These are phyloP conservation scores for Eonycteris spelaea DNA, from an alignment of 2,113 vertebrate genomes.

Conservation along the genomic window DNA sequence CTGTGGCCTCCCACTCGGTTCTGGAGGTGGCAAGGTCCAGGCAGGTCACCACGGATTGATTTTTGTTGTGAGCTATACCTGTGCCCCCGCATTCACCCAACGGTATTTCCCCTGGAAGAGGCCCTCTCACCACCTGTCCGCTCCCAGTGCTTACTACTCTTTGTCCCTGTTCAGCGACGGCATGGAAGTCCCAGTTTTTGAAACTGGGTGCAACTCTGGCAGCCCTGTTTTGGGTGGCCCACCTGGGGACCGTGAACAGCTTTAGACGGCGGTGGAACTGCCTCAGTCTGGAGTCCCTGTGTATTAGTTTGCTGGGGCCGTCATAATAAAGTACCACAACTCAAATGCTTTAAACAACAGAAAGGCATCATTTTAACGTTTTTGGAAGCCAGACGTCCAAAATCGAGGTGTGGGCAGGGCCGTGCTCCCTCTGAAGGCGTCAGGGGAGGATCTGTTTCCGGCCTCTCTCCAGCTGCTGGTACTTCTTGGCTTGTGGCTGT, in stretches of 20 bases:
- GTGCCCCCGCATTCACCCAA: neutral
- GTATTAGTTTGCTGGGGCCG: neutral
- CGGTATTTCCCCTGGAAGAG: rapidly evolving
- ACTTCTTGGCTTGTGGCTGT: neutral
- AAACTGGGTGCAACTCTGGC: neutral
- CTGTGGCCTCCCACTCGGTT: neutral
- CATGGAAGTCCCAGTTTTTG: neutral
- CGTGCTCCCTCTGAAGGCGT: neutral
- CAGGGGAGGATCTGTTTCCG: neutral
- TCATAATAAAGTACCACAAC: neutral
- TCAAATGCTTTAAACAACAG: too few relatives aligned
- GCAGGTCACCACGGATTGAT: neutral
- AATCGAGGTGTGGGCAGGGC: neutral
- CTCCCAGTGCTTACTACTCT: too few relatives aligned
- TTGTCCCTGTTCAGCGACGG: neutral
- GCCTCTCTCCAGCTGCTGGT: neutral
- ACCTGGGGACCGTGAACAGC: rapidly evolving
- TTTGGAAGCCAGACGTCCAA: neutral
- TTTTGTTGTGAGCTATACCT: neutral
- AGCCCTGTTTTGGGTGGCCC: neutral
- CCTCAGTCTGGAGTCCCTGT: neutral
- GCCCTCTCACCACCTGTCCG: neutral
- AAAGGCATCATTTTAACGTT: neutral
- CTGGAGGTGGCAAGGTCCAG: neutral
- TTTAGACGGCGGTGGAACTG: neutral